Evolutionary conservation across 2,797 vertebrate species (phyloP).

Genomic region (Steatocranus sp.): DNA sequence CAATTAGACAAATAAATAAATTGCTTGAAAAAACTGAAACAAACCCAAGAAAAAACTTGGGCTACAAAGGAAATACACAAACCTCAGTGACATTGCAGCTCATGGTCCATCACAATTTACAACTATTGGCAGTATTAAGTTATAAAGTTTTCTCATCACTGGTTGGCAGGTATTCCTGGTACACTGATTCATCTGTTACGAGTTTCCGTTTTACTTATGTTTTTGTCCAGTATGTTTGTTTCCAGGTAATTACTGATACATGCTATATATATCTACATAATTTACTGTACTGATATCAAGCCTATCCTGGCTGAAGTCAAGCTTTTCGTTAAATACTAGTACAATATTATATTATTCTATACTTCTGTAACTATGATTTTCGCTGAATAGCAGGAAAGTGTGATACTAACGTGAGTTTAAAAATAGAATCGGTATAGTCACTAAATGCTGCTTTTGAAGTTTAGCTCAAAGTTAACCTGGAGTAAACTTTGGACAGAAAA

Average conservation of each 20-base stretch:
- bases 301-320: not conserved
- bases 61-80: not conserved
- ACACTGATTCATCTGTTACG: not conserved
- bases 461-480: not conserved
- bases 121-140: not conserved
- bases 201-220: not conserved
- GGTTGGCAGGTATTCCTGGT: rapidly evolving
- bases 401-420: rapidly evolving
- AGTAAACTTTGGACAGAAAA: not conserved
- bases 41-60: not conserved
- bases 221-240: not conserved
- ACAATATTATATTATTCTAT: not conserved
- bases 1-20: not conserved
- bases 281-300: not conserved
- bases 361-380: not conserved
- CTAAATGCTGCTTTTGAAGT: not conserved
- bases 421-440: rapidly evolving
- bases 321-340: rapidly evolving
- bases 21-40: rapidly evolving
- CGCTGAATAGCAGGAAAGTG: rapidly evolving
- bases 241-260: not conserved
- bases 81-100: not conserved
- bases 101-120: not conserved
- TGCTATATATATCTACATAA: not conserved
- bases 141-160: rapidly evolving